Conservation (phyloP, 2,113 vertebrate species). For the Rhinopomastus cyanomelas region DNA sequence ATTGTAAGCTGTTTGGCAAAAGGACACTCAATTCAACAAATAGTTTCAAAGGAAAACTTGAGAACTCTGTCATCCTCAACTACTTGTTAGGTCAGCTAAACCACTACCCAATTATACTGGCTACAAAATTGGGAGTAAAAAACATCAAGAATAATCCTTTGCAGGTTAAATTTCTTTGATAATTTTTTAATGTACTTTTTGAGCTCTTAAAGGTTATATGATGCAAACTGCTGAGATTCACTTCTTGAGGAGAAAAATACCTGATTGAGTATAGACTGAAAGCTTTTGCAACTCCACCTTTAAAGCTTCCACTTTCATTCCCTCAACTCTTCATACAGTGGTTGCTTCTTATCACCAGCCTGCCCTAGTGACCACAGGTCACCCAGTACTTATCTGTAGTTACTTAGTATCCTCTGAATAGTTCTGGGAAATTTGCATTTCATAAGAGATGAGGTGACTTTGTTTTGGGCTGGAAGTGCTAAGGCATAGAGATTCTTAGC, state of each 20-base stretch:
- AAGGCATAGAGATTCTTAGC: not conserved
- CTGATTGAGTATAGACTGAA: not conserved
- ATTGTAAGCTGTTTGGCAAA: not conserved
- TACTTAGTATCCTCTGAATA: not conserved
- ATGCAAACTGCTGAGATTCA: not conserved
- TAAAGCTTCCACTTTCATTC: not conserved
- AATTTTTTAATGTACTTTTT: not conserved
- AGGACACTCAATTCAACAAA: fast-evolving
- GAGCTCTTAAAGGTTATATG: not conserved
- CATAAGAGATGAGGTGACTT: not conserved
- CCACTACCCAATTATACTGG: not conserved
- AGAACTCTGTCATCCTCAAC: not conserved
- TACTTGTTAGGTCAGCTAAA: not conserved
- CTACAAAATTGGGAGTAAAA: not conserved
- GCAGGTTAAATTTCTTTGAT: not conserved
- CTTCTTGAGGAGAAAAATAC: not conserved
- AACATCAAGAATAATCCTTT: not conserved
- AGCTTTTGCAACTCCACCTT: not conserved
- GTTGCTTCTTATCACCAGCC: not conserved
- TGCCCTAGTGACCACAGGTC: fast-evolving
- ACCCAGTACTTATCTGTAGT: fast-evolving
- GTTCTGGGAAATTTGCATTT: not conserved
- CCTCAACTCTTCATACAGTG: not conserved
- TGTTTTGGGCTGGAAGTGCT: not conserved
- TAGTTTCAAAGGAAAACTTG: not conserved